Conservation (phyloP, 2,113 vertebrate species). For the Pachycephala philippinensis region DNA sequence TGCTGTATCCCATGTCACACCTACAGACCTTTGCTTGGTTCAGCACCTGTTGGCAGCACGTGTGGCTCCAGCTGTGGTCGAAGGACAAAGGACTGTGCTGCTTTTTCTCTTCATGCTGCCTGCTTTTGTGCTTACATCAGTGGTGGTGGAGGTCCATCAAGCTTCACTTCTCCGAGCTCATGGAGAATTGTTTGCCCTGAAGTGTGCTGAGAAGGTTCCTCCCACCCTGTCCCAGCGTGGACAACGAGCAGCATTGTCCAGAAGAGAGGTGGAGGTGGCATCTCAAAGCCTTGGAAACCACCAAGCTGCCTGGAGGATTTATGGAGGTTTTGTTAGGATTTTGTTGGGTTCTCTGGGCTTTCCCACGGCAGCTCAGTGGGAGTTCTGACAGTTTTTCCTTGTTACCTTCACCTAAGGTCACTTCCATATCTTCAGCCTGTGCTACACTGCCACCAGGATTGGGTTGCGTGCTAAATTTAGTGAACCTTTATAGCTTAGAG, state of each 20-base stretch:
- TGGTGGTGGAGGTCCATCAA: background rate
- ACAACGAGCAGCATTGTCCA: background rate
- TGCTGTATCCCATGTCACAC: background rate
- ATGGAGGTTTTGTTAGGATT: background rate
- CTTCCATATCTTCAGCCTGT: background rate
- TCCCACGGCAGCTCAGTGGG: background rate
- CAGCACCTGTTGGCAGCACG: background rate
- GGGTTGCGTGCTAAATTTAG: constrained; percentile 40
- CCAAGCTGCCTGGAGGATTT: background rate
- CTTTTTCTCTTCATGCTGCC: background rate
- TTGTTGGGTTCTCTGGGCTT: background rate
- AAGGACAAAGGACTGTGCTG: background rate
- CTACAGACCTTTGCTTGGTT: background rate
- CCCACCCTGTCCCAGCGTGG: accelerated
- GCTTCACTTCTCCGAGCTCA: background rate
- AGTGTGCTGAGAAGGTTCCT: background rate
- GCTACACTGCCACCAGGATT: background rate
- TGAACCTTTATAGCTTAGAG: background rate
- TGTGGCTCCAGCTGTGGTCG: background rate
- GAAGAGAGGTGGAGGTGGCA: background rate
- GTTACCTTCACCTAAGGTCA: background rate
- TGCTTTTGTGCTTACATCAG: background rate
- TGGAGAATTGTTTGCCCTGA: background rate
- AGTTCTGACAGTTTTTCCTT: background rate
- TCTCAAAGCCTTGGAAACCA: background rate